These are phyloP conservation scores for Petrolisthes cinctipes DNA, from an alignment of 2,888 invertebrate species.

Conservation along the genomic window DNA sequence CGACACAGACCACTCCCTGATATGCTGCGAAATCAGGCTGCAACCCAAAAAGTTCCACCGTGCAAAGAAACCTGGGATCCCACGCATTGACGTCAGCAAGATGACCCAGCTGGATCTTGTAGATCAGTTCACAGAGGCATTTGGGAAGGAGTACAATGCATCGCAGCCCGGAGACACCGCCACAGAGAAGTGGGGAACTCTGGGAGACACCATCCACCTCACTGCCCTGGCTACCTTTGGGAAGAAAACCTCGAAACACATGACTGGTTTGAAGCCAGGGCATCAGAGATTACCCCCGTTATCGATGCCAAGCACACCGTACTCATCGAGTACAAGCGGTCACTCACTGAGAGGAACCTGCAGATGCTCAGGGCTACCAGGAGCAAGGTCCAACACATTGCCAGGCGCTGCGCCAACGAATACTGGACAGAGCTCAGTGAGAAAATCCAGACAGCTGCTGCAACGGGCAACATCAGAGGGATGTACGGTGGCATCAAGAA, in stretches of 20 bases:
- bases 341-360: not conserved
- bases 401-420: slow-evolving; percentile 23
- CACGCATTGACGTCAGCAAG: too few species aligned
- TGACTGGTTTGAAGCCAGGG: slow-evolving; percentile 39
- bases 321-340: not conserved
- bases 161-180: slow-evolving; percentile 2
- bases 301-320: too few species aligned
- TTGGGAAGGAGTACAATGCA: too few species aligned
- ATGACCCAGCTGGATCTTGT: too few species aligned
- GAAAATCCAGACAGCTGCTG: not conserved
- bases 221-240: slow-evolving; percentile 9
- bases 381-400: slow-evolving; percentile 1
- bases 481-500: slow-evolving; percentile 16
- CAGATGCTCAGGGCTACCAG: slow-evolving; percentile 23
- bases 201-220: not conserved
- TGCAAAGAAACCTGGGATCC: too few species aligned
- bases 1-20: too few species aligned
- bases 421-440: slow-evolving; percentile 1
- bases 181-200: not conserved
- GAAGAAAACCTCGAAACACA: slow-evolving; percentile 1
- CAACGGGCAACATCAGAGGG: slow-evolving; percentile 3
- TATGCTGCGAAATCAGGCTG: too few species aligned
- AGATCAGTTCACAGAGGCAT: too few species aligned
- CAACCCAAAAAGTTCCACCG: too few species aligned
- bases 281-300: too few species aligned